Evolutionary conservation across 1,140 invertebrate genomes (phyloP).

Genomic region (Anagrus nilaparvatae): DNA sequence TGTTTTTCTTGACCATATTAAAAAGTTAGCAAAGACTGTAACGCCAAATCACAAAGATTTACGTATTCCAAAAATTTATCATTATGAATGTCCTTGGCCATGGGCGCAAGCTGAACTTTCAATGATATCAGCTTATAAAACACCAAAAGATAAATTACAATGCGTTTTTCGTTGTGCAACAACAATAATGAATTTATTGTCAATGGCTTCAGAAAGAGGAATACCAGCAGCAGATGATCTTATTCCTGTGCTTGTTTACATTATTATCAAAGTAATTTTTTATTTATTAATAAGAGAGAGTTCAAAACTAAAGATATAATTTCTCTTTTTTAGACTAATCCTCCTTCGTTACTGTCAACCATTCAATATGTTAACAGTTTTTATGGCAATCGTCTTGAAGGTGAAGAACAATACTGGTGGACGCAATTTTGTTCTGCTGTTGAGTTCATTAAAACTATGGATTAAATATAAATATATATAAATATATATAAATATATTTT

Average conservation of each 20-base stretch:
- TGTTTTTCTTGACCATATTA: conserved; percentile 80
- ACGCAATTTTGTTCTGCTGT: conserved; percentile 94
- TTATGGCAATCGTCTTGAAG: conserved; percentile 70
- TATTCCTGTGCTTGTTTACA: conserved; percentile 91
- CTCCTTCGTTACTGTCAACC: conserved; percentile 87
- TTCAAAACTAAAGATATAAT: not conserved
- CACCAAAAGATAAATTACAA: conserved; percentile 87
- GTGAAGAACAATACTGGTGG: conserved; percentile 97
- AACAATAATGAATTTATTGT: conserved; percentile 88
- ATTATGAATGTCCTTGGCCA: conserved; percentile 93
- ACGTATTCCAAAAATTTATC: conserved; percentile 68
- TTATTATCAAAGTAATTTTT: conserved; percentile 78
- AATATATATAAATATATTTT: not conserved
- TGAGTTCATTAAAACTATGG: conserved; percentile 98
- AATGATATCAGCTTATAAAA: conserved; percentile 88
- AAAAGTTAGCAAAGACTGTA: conserved; percentile 69
- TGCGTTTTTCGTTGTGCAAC: conserved; percentile 76
- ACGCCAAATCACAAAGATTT: conserved; percentile 75
- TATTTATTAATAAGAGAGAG: not conserved
- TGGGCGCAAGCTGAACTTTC: conserved; percentile 89
- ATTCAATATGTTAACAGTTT: conserved; percentile 94
- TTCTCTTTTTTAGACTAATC: conserved; percentile 68
- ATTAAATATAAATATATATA: conserved; percentile 44
- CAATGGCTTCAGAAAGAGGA: conserved; percentile 65
- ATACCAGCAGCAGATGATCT: conserved; percentile 95